Conservation (phyloP, 2,113 vertebrate genomes). For the Coryphaenoides rupestris region DNA sequence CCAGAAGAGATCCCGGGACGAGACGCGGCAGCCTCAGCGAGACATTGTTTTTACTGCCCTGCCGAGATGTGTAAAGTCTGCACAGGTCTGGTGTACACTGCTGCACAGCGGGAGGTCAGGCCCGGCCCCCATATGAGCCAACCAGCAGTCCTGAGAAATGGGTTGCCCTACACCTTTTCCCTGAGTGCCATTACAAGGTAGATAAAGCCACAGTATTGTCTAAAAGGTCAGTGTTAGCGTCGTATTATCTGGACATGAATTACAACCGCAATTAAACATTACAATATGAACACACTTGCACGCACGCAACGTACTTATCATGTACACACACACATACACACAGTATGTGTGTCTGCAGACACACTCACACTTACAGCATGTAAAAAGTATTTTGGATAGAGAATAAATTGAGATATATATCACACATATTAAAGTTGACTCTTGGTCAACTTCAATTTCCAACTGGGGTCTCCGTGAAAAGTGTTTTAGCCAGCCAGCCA, state of each 20-base stretch:
- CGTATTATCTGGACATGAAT: no score
- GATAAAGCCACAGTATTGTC: not conserved
- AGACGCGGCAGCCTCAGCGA: conserved; percentile 47
- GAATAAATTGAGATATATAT: no score
- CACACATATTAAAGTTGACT: no score
- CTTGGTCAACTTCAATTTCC: no score
- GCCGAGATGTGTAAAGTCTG: conserved; percentile 10
- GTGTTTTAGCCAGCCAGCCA: not conserved
- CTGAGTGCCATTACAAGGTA: not conserved
- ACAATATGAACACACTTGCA: not conserved
- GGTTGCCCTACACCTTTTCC: not conserved
- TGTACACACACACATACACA: not conserved
- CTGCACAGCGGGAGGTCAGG: no score
- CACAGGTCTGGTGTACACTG: no score
- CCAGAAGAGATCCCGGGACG: conserved; percentile 44
- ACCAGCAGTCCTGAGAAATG: not conserved
- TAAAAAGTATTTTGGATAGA: no score
- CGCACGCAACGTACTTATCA: not conserved
- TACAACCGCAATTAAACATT: no score
- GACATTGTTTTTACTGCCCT: conserved; percentile 38
- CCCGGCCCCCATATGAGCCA: not conserved
- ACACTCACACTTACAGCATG: no score
- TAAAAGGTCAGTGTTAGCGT: no score
- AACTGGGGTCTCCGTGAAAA: not conserved
- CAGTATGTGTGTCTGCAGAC: no score